phyloP scores from a whole-genome alignment of 1,140 invertebrate genomes.

The Antheraea pernyi region DNA sequence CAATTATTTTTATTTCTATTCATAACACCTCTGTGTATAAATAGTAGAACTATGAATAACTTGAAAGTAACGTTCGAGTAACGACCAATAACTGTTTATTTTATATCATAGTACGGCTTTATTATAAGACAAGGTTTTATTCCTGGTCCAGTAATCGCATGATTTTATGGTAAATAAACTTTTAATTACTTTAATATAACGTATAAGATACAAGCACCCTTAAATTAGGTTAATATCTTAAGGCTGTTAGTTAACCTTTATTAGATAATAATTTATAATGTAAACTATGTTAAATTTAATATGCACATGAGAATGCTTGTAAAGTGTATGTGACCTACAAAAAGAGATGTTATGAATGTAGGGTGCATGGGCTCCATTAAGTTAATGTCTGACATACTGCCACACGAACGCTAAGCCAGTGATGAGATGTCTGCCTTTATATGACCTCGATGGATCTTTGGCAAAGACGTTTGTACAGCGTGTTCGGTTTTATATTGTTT shows the following conservation, averaged over 20 bases:
- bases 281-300: background rate
- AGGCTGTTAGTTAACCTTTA: background rate
- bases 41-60: no score
- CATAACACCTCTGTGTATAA: no score
- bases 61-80: no score
- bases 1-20: no score
- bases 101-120: no score
- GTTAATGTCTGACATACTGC: conserved; percentile 12
- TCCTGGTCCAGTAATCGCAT: no score
- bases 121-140: no score
- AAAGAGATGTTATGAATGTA: conserved; percentile 11
- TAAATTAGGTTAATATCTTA: background rate
- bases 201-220: no score
- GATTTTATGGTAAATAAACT: no score
- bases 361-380: conserved; percentile 17
- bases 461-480: background rate
- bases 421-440: background rate
- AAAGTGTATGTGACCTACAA: conserved; percentile 18
- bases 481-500: background rate
- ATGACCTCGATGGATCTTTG: background rate
- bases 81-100: no score
- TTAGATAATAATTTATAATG: background rate
- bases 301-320: conserved; percentile 7
- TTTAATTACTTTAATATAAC: no score
- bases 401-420: background rate